A percentile compares a stretch with the other conserved stretches of the same genome.
Evolutionary conservation across 2,888 invertebrate genomes (phyloP).

Genomic region (Papilio protenor): DNA sequence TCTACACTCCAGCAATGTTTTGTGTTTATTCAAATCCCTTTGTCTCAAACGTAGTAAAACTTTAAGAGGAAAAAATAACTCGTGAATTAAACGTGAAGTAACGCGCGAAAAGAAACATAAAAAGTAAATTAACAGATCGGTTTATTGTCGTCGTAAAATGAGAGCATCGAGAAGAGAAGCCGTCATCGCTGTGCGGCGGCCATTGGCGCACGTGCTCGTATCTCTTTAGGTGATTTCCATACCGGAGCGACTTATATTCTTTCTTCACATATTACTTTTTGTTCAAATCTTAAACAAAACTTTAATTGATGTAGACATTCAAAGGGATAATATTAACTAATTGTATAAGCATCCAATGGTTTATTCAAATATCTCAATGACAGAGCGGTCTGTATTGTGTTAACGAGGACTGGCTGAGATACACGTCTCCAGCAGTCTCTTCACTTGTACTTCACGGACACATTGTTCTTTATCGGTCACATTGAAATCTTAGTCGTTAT

Average conservation of each 20-base stretch:
- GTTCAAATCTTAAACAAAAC: not conserved
- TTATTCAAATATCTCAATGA: not conserved
- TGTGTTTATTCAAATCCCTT: constrained; percentile 15
- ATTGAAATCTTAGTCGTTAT: not conserved
- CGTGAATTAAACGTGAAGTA: constrained; percentile 12
- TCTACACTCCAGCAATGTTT: not conserved
- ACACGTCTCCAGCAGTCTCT: not conserved
- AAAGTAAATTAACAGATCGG: constrained; percentile 21
- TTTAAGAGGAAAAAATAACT: not conserved
- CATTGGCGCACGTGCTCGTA: not conserved
- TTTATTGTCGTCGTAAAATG: constrained; percentile 15
- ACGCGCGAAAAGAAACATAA: constrained; percentile 19
- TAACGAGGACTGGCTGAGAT: not conserved
- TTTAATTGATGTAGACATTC: not conserved
- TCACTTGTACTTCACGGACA: not conserved
- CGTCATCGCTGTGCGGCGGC: not conserved
- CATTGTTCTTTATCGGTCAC: not conserved
- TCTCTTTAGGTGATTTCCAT: not conserved
- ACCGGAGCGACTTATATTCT: not conserved
- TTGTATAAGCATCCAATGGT: not conserved
- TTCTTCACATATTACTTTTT: not conserved
- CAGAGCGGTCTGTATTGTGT: not conserved
- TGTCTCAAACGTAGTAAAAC: constrained; percentile 12
- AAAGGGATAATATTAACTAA: not conserved
- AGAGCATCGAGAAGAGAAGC: not conserved